Base-by-base conservation (phyloP, 2,888 invertebrate genomes). In the Caenorhabditis sp. region DNA sequence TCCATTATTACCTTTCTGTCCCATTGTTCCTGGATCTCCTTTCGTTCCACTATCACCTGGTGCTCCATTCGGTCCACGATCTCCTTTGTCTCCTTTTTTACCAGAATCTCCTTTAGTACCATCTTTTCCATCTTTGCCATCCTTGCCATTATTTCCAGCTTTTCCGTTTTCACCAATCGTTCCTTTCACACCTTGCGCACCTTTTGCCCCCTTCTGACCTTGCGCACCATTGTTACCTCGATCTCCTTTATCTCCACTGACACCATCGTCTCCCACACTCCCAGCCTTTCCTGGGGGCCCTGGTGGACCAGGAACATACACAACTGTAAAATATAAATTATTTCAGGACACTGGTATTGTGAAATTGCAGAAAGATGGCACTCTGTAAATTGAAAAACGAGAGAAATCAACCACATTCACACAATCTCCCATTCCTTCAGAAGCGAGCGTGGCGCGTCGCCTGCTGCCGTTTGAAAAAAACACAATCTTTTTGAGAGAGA, bases 121-220 rank as follows among this genome's bases (percentile, higher is more conserved):
- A n/a, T 62, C 60, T 14, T 23, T 21, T 53, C 68, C 68, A 23
- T 69, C 63, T 38, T 65, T 64, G 60, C 74, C 74, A 62, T 72
- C 67, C 8, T 23, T 52, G 68, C 77, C 77, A 53, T 68, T 65
- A 31, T 72, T 67, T 59, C 72, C 72, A n/a, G 54, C 56, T 26
- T 62, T 52, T 31, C 77, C 74, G 12, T 60, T 63, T 20, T 59
- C 26, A 25, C 73, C 73, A 59, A 63, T 67, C 7, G 43, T 67
- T 77, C 75, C 77, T 20, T 64, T 38, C n/a, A 70, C 31, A 31
- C 31, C 31, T 31, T 31, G 4, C 10, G 31, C 70, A 60, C 78
- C 81, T 31, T 77, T 76, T 58, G 67, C 56, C 62, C 81, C 81
- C 49, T 73, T 74, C n/a, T 71, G 53, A 25, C 81, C 82, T 53